Evolutionary conservation across 2,113 vertebrate species (phyloP), one percentile per base, ranked within the genome.

Genomic region (Colaptes auratus): DNA sequence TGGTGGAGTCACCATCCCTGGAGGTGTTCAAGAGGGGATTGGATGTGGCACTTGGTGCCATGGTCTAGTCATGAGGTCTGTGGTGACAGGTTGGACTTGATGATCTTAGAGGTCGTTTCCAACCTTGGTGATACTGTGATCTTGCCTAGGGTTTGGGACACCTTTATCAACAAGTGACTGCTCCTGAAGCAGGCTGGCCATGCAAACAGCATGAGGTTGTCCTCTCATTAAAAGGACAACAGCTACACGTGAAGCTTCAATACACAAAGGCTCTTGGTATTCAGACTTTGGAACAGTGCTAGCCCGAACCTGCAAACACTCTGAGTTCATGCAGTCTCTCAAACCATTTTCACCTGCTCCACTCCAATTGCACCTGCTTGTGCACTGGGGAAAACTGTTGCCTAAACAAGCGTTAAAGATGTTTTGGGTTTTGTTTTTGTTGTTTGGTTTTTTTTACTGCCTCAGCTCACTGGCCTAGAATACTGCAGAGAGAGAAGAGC

Each of bases 181-280:
- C 76, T 72, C 55, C 74, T 58, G 66, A 79, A 86, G 72, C 20
- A 76, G 59, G 44, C 15, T 85, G 59, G n/a, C 23, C 55, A 21
- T 27, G 23, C 55, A 79, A 85, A n/a, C 3, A 73, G 30, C 44
- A 61, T 14, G 28, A 56, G 0, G 20, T 11, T 27, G 30, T 23
- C 9, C 21, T 39, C 39, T 39, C 58, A 71, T 33, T 3, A 77
- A 17, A 25, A 59, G 27, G 16, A 79, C 7, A 76, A 52, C 3
- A 14, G 0, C 0, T n/a, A 13, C n/a, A 58, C 7, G 18, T 44
- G 15, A 70, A 33, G n/a, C 82, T 59, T 39, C 6, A 15, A 4
- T 9, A 56, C 0, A 1, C 20, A 19, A 23, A 80, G 11, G 31
- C 35, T 36, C 52, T 12, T 39, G 28, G 4, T 59, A 64, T 39